Evolutionary conservation across 2,113 vertebrate species (phyloP), one percentile per base, ranked within the genome.

Genomic region (Cisticola juncidis): DNA sequence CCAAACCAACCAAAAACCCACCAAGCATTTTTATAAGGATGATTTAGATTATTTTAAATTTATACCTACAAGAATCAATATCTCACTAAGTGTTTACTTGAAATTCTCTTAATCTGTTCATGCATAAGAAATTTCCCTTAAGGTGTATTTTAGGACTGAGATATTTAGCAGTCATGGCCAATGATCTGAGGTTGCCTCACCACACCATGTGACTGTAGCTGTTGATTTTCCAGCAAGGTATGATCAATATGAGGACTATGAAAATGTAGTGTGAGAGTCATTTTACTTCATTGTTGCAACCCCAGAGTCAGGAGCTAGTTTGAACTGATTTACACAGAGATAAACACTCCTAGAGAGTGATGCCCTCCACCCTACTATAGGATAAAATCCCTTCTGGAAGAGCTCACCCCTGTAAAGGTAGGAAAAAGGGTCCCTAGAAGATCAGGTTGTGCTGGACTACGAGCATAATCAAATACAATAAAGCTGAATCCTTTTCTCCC

Each of bases 91-190:
- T 2, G 2, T 71, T 90, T 73, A 11, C 48, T 62, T 54, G 21
- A 79, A 70, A 48, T 50, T 54, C 5, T 54, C 6, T 12, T 50
- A 17, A 70, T 70, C 33, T 73, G 9, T 47, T 81, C 25, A n/a
- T 15, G 9, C 12, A 31, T 17, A 45, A 36, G 19, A 84, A 36
- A 78, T 42, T 78, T 78, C 25, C 31, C 8, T 16, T 65, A 44
- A n/a, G 0, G 0, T 17, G 4, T 8, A 14, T 60, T 29, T 47
- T 26, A 76, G 5, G 35, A 42, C 48, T 76, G 21, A 72, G 35
- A 18, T 42, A 12, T 62, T 51, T 38, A 71, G 47, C 26, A 73
- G 25, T 40, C 31, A 31, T 81, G 65, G 57, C 11, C 9, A 16
- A 12, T 15, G 18, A 47, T 21, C 51, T 70, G n/a, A 70, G 45